Conservation (phyloP, 2,113 vertebrate species). For the Tachycineta bicolor region DNA sequence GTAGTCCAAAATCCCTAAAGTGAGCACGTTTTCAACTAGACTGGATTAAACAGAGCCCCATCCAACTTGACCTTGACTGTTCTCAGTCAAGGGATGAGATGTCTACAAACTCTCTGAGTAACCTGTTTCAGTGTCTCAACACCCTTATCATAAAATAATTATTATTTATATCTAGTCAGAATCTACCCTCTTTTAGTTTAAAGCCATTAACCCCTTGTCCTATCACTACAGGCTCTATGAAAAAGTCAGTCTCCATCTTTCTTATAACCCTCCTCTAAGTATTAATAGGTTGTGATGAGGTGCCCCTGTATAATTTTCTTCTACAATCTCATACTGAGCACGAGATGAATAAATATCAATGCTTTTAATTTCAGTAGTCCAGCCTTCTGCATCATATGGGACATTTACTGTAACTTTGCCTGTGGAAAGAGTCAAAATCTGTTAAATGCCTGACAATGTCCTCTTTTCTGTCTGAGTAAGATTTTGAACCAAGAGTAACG, state of each 20-base stretch:
- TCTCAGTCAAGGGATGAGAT: neutral
- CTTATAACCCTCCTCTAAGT: neutral
- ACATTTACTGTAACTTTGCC: neutral
- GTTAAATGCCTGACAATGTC: neutral
- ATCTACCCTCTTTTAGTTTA: neutral
- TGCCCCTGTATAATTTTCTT: neutral
- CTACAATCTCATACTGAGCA: neutral
- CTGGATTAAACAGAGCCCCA: rapidly evolving
- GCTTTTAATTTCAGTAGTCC: neutral
- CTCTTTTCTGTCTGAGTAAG: constrained; percentile 24
- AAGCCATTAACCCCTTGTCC: neutral
- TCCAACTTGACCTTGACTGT: neutral
- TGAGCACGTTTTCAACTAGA: neutral
- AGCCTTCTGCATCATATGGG: neutral
- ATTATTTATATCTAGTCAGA: neutral
- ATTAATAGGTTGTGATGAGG: neutral
- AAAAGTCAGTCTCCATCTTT: neutral
- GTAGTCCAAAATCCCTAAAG: neutral
- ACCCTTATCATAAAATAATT: neutral
- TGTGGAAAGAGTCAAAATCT: neutral
- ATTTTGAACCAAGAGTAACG: neutral
- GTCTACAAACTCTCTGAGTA: neutral
- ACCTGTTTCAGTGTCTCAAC: neutral
- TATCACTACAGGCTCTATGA: neutral
- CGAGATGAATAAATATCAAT: neutral